Evolutionary conservation across 2,797 vertebrate genomes (phyloP).

Genomic region (Salarias fasciatus): DNA sequence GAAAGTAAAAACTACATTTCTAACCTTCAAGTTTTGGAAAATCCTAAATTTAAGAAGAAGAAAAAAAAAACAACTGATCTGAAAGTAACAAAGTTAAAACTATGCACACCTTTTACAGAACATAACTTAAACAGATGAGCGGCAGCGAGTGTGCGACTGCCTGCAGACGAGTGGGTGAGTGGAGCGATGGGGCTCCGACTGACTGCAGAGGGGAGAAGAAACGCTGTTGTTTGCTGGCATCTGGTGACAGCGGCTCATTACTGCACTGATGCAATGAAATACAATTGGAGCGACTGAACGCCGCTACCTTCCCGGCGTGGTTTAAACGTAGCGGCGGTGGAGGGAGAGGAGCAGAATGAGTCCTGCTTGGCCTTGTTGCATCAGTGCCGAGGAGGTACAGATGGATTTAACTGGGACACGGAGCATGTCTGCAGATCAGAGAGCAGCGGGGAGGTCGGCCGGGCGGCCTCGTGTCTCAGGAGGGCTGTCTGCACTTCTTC

Average conservation of each 20-base stretch:
- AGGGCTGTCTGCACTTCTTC: slow-evolving; percentile 42
- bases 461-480: slow-evolving; percentile 38
- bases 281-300: slow-evolving; percentile 11
- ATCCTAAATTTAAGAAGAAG: slow-evolving; percentile 64
- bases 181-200: slow-evolving; percentile 26
- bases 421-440: slow-evolving; percentile 72
- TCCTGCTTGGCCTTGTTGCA: neutral
- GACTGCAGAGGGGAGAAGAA: slow-evolving; percentile 43
- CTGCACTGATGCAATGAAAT: slow-evolving; percentile 48
- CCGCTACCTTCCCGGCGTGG: neutral
- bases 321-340: too few species aligned
- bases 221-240: slow-evolving; percentile 61
- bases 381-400: neutral
- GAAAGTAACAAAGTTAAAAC: slow-evolving; percentile 39
- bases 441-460: slow-evolving; percentile 36
- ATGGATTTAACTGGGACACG: slow-evolving; percentile 27
- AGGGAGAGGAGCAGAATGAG: neutral
- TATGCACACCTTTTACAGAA: slow-evolving; percentile 77
- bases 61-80: slow-evolving; percentile 47
- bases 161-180: slow-evolving; percentile 47
- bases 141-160: slow-evolving; percentile 64
- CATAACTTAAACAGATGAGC: slow-evolving; percentile 48
- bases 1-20: slow-evolving; percentile 42
- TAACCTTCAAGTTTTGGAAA: slow-evolving; percentile 76
- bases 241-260: slow-evolving; percentile 57